Base-by-base conservation (phyloP, 1,140 invertebrate genomes). In the Euschistus heros region DNA sequence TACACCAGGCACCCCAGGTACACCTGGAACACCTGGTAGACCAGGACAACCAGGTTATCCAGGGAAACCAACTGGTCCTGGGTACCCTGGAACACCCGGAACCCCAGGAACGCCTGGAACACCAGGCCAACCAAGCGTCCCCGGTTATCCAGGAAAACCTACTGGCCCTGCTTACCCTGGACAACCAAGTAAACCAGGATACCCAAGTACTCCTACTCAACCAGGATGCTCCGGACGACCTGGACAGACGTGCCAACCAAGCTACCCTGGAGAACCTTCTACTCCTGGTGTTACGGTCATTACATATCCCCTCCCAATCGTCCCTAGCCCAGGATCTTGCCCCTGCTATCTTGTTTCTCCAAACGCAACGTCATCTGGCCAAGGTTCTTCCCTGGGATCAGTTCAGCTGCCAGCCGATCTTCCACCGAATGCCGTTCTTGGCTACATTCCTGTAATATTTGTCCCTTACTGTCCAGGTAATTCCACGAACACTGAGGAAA, bases 371-470 rank as follows among this genome's bases (percentile, higher is more conserved):
- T 30, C 50, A n/a, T n/a, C 61, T 17, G 17, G 18, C 33, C 62
- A 42, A 26, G 18, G 33, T n/a, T 17, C 47, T 15, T 54, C 52
- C 14, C 64, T 46, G n/a, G 20, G 26, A 22, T 42, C 22, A 7
- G 20, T 62, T 7, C 59, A 63, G 18, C 64, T 66, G 4, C 69
- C 59, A 7, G 24, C 62, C 10, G 54, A 24, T 10, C 27, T 68
- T 4, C 77, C 77, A 0, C 76, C 79, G 0, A 76, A 76, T 54
- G 78, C 77, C 18, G 75, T 79, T 5, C 75, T 82, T 30, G 82
- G 80, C 50, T 83, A 80, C 68, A 75, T 83, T 30, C 82, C 82
- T 4, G 80, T 83, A 8, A 74, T 83, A 2, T 82, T 83, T 67
- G 76, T 81, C 59, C 82, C 82, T 1, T 80, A 78, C 68, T 83